Evolutionary conservation across 1,140 invertebrate species (phyloP).

Genomic region (roundworm (Caenorhabditis elegans)): WBcel235 BX284606.5:11910001-11910500

Average conservation of each 20-base stretch:
- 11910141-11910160: neutral
- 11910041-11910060: neutral
- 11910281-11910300: neutral
- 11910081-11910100: neutral
- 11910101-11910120: neutral
- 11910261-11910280: neutral
- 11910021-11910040: neutral
- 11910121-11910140: neutral
- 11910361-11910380: slow-evolving; percentile 7
- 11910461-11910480: no score
- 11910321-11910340: neutral
- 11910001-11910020: neutral
- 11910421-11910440: no score
- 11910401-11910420: no score
- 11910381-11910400: neutral
- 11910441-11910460: no score
- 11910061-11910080: neutral
- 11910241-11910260: neutral
- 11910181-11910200: neutral
- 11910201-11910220: neutral
- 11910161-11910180: neutral
- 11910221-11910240: neutral
- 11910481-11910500: no score
- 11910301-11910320: neutral
- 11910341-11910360: neutral